Evolutionary conservation across 2,888 invertebrate genomes (phyloP).

Genomic region (Ennomos quercinarius): DNA sequence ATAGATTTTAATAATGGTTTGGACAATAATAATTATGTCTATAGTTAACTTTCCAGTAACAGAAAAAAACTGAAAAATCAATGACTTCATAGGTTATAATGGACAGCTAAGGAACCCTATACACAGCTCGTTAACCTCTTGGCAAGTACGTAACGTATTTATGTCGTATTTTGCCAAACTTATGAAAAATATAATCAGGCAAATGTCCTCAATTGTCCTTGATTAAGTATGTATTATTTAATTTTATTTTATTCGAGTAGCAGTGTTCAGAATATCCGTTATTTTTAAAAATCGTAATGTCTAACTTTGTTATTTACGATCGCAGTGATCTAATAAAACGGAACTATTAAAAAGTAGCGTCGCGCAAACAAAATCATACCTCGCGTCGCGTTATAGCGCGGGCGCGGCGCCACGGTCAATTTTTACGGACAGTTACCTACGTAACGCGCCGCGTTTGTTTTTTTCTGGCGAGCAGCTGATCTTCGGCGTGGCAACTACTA

Average conservation of each 20-base stretch:
- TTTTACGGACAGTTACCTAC: constrained; percentile 39
- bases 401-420: constrained; percentile 33
- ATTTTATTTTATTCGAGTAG: not conserved
- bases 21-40: too few species aligned
- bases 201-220: too few species aligned
- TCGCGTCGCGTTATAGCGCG: constrained; percentile 25
- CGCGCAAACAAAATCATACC: constrained; percentile 19
- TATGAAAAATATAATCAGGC: too few species aligned
- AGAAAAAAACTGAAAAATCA: too few species aligned
- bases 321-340: constrained; percentile 19
- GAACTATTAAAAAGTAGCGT: constrained; percentile 7
- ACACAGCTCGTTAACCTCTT: too few species aligned
- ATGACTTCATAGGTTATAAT: too few species aligned
- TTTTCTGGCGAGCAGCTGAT: constrained; percentile 76
- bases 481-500: constrained; percentile 72
- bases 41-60: too few species aligned
- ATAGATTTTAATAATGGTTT: too few species aligned
- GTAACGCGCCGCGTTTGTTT: constrained; percentile 49
- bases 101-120: too few species aligned
- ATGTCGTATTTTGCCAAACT: too few species aligned
- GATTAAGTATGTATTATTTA: too few species aligned
- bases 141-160: too few species aligned
- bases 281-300: not conserved
- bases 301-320: constrained; percentile 12
- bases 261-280: not conserved